Evolutionary conservation across 2,113 vertebrate genomes (phyloP).

Genomic region (Ursus arctos): DNA sequence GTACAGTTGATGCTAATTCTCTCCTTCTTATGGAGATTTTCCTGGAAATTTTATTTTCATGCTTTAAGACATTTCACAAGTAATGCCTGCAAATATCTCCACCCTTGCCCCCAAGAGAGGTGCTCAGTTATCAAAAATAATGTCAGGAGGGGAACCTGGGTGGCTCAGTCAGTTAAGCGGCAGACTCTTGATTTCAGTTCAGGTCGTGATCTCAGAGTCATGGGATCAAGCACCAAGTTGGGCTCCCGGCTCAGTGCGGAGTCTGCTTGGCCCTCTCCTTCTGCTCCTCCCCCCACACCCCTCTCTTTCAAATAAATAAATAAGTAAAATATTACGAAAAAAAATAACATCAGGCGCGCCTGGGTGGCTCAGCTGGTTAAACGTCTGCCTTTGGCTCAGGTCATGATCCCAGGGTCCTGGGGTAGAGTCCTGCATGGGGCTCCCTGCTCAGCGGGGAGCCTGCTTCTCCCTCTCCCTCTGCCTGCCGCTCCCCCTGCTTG

Average conservation of each 20-base stretch:
- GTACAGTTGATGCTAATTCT: neutral
- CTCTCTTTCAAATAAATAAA: neutral
- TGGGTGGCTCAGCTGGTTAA: neutral
- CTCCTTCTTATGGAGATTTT: slow-evolving; percentile 18
- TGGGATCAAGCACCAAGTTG: too few species aligned
- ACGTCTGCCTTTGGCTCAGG: neutral
- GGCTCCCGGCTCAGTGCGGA: too few species aligned
- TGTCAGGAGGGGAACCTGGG: neutral
- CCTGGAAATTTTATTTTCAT: slow-evolving; percentile 65
- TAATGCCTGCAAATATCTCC: slow-evolving; percentile 38
- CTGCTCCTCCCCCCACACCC: neutral
- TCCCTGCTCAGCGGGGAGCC: neutral
- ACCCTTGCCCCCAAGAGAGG: neutral
- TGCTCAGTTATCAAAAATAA: slow-evolving; percentile 50
- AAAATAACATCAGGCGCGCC: neutral
- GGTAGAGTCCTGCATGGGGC: neutral
- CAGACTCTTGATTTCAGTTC: too few species aligned
- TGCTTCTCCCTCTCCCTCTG: neutral
- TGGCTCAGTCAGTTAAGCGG: too few species aligned
- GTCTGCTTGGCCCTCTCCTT: neutral
- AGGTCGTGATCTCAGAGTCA: too few species aligned
- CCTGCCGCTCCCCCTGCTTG: neutral
- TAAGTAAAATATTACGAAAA: neutral
- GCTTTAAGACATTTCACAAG: slow-evolving; percentile 63
- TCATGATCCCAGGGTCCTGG: neutral